phyloP scores from a whole-genome alignment of 2,888 invertebrate species.

The Phortica okadai region DNA sequence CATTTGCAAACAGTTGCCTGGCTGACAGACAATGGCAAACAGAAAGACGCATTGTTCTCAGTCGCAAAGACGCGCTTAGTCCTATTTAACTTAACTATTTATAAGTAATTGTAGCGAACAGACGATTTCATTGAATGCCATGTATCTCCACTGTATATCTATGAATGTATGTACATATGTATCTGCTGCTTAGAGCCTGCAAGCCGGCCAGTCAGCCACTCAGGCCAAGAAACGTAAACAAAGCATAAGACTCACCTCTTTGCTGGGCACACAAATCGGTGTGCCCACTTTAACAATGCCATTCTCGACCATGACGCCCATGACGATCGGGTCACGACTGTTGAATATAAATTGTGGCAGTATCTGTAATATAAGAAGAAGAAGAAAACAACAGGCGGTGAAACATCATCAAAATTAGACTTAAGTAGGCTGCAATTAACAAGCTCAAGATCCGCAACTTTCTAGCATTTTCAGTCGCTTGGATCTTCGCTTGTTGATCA shows the following conservation, averaged over 20 bases:
- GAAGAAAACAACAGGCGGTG: background rate
- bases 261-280: conserved; percentile 96
- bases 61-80: background rate
- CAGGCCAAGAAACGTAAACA: background rate
- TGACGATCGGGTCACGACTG: conserved; percentile 97
- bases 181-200: background rate
- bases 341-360: conserved; percentile 96
- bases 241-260: conserved; percentile 84
- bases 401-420: background rate
- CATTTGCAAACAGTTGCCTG: conserved; percentile 1
- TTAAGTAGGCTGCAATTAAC: background rate
- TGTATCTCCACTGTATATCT: background rate
- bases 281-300: conserved; percentile 97
- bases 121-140: background rate
- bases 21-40: background rate
- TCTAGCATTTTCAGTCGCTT: background rate
- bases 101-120: background rate
- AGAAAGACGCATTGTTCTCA: background rate
- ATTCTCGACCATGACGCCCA: conserved; percentile 96
- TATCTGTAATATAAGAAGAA: conserved; percentile 76
- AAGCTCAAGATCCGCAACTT: background rate
- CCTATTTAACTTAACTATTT: background rate
- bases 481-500: background rate
- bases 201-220: too few species aligned
- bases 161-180: background rate